Evolutionary conservation across 2,113 vertebrate species (phyloP), one percentile per base, ranked within the genome.

Genomic region (Melanocharis versteri): DNA sequence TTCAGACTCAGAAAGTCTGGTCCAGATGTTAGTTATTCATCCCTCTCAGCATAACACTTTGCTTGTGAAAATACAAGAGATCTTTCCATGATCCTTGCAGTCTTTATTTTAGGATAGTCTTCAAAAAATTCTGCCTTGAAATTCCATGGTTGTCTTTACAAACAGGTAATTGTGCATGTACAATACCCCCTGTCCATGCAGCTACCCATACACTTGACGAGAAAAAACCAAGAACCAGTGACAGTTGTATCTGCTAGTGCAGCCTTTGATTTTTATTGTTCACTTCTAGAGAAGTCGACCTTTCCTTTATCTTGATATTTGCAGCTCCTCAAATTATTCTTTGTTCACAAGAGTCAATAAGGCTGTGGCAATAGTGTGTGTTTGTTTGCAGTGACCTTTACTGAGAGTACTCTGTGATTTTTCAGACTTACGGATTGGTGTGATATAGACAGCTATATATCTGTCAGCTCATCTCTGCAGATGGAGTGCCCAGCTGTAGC

Each of bases 381-480:
- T 62, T 93, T 83, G 5, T 84, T 94, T 90, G 47, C 37, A 48
- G 45, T 68, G 84, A 91, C 94, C 81, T 95, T 95, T 92, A 57
- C 60, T 37, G 64, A 73, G 64, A 39, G 69, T 27, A 73, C 18
- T 27, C 33, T 31, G 8, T 71, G 58, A 62, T 77, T 86, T 73
- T 77, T 83, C 35, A 62, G 80, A 7, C 26, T 72, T 73, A 30
- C 0, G 1, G 37, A 44, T 11, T 48, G 30, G 37, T 79, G 37
- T 1, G 6, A 27, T 89, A 64, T 39, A 60, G 16, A 53, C 26
- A 57, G 60, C 40, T 81, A 14, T 68, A 11, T 66, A 78, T 37
- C 64, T 83, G 64, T 75, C 64, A 58, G 13, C 53, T 40, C 15
- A 48, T 75, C 53, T 66, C 42, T 50, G 39, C 19, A 78, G 64